Evolutionary conservation across 1,140 invertebrate species (phyloP).

Genomic region (Cyclina sinensis): DNA sequence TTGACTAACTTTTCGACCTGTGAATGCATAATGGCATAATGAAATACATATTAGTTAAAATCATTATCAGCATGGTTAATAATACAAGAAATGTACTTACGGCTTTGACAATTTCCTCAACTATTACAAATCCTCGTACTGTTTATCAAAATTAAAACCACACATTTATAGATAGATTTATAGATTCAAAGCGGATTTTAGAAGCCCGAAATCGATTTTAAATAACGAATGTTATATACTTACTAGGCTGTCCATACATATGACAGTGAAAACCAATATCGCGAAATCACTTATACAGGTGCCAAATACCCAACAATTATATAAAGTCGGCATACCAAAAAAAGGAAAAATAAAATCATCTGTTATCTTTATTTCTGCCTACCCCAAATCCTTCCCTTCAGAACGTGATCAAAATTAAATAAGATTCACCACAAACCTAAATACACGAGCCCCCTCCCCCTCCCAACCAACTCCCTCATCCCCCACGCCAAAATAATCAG

Average conservation of each 20-base stretch:
- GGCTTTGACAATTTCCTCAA: neutral
- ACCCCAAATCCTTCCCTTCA: too few species aligned
- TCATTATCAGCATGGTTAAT: neutral
- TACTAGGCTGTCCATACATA: too few species aligned
- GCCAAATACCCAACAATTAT: neutral
- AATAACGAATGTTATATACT: slow-evolving; percentile 3
- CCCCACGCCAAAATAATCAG: too few species aligned
- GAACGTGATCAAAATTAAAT: too few species aligned
- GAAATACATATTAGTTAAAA: too few species aligned
- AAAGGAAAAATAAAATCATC: too few species aligned
- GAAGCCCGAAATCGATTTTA: slow-evolving; percentile 3
- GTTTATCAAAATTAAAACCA: neutral
- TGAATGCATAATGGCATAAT: too few species aligned
- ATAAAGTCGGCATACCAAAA: neutral
- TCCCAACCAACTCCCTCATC: too few species aligned
- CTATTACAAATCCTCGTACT: neutral
- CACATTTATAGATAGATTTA: slow-evolving; percentile 11
- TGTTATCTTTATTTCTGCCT: too few species aligned
- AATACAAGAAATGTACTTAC: neutral
- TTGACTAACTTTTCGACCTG: too few species aligned
- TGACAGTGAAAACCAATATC: neutral
- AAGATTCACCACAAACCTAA: too few species aligned
- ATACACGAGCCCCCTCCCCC: too few species aligned
- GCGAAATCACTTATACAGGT: neutral
- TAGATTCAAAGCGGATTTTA: slow-evolving; percentile 20